phyloP scores from a whole-genome alignment of 2,113 vertebrate genomes.

The Pheucticus melanocephalus region DNA sequence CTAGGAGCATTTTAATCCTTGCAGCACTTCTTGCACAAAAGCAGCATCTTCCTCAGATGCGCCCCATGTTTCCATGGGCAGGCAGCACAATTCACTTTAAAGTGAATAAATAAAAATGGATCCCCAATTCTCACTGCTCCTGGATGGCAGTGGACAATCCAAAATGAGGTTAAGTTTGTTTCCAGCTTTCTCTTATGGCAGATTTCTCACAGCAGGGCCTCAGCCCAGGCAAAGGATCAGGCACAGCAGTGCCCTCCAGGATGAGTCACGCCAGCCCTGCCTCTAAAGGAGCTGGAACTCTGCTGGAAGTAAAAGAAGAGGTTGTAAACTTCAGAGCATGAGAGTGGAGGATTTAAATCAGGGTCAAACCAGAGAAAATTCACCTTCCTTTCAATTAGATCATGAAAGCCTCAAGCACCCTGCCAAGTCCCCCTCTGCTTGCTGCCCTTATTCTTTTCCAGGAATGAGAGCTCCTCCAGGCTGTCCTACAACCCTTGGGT shows the following conservation, averaged over 20 bases:
- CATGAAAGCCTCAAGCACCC: background rate
- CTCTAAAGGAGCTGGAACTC: background rate
- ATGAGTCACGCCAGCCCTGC: background rate
- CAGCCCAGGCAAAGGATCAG: background rate
- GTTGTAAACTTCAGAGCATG: background rate
- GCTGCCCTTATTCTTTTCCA: background rate
- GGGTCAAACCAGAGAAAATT: conserved; percentile 1
- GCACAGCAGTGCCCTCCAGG: background rate
- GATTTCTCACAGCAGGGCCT: background rate
- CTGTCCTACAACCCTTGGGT: background rate
- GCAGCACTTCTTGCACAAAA: background rate
- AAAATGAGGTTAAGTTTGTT: background rate
- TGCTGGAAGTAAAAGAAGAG: background rate
- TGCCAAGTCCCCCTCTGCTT: background rate
- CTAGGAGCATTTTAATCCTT: background rate
- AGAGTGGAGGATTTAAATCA: background rate
- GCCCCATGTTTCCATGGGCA: background rate
- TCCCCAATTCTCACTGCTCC: background rate
- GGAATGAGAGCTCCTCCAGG: background rate
- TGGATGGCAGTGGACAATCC: background rate
- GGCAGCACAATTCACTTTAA: background rate
- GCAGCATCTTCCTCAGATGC: background rate
- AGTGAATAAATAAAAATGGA: background rate
- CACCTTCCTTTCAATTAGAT: conserved; percentile 9
- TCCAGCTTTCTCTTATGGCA: background rate